Conservation (phyloP, 2,888 invertebrate species). For the Ptilodon capucinus region DNA sequence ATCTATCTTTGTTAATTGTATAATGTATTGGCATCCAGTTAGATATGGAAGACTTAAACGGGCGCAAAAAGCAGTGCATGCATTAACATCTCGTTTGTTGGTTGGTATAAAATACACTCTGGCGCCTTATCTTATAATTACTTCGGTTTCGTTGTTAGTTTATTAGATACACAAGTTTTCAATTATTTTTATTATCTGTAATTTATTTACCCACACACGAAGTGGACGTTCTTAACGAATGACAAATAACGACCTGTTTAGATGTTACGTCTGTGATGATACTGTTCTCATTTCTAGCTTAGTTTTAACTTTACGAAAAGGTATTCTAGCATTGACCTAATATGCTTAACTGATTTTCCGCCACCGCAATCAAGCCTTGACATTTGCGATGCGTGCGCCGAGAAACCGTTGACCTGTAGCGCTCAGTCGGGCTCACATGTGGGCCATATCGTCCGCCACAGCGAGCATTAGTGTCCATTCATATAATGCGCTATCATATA, state of each 20-base stretch:
- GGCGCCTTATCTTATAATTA: constrained; percentile 33
- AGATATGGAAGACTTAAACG: constrained; percentile 51
- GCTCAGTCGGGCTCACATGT: constrained; percentile 56
- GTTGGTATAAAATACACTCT: constrained; percentile 13
- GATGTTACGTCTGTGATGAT: neutral
- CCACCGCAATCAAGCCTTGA: constrained; percentile 58
- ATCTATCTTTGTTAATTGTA: constrained; percentile 22
- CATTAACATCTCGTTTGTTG: constrained; percentile 34
- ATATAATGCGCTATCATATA: constrained; percentile 71
- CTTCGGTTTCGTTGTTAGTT: constrained; percentile 33
- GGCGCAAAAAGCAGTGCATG: constrained; percentile 22
- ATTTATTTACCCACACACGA: constrained; percentile 31
- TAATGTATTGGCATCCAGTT: constrained; percentile 22
- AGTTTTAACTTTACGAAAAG: neutral
- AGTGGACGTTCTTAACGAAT: constrained; percentile 11
- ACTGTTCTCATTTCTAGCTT: neutral
- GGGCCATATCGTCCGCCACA: constrained; percentile 46
- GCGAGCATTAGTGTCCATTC: constrained; percentile 57
- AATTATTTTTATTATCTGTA: constrained; percentile 28
- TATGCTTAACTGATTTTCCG: constrained; percentile 35
- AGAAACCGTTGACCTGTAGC: constrained; percentile 63
- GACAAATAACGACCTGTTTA: constrained; percentile 17
- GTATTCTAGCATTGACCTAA: constrained; percentile 21
- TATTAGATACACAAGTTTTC: constrained; percentile 36
- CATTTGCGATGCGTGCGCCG: constrained; percentile 61